A percentile compares a stretch with the other conserved stretches of the same genome.
Evolutionary conservation across 1,140 invertebrate species (phyloP).

Genomic region (Aphis craccivora): DNA sequence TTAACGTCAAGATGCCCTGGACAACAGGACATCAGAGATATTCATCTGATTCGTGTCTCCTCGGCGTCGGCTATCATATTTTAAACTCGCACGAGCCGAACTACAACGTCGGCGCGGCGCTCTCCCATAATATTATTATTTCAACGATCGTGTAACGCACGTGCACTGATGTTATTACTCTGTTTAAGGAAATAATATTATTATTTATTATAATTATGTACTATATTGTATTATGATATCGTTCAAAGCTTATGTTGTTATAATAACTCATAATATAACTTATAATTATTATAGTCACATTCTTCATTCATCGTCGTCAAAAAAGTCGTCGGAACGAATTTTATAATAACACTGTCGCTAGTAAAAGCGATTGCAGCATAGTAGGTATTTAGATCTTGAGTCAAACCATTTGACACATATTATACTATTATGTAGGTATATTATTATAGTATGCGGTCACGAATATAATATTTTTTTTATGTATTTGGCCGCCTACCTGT

Average conservation of each 20-base stretch:
- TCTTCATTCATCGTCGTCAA: neutral
- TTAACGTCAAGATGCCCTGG: neutral
- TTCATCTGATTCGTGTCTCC: neutral
- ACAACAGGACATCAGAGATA: neutral
- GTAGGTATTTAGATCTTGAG: neutral
- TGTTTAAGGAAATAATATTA: too few species aligned
- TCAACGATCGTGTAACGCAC: too few species aligned
- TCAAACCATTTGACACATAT: neutral
- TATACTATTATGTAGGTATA: neutral
- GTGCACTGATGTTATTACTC: too few species aligned
- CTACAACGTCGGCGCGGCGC: too few species aligned
- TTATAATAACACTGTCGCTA: neutral
- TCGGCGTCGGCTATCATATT: neutral
- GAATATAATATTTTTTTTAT: neutral
- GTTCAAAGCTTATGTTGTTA: too few species aligned
- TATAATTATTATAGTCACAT: neutral
- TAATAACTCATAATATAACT: too few species aligned
- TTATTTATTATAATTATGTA: too few species aligned
- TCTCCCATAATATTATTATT: too few species aligned
- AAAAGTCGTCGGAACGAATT: neutral
- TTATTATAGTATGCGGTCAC: neutral
- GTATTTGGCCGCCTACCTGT: neutral
- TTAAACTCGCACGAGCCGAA: neutral
- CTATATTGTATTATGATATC: too few species aligned
- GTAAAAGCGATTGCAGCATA: neutral